Conservation (phyloP, 2,888 invertebrate species). For the Scaptomyza polygonia region DNA sequence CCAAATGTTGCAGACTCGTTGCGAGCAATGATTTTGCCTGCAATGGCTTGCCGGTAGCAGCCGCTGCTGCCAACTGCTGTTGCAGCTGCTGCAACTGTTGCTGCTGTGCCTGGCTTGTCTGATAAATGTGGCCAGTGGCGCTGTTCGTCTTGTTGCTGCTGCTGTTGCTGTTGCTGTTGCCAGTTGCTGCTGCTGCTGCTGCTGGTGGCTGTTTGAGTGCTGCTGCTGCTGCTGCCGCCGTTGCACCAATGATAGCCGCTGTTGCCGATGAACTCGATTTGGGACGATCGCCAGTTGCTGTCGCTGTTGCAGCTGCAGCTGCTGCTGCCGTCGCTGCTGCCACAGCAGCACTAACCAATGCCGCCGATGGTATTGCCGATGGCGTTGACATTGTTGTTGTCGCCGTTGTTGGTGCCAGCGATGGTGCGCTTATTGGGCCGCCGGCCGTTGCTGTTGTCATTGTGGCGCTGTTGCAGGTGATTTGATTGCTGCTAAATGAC, state of each 20-base stretch:
- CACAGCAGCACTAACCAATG: constrained; percentile 60
- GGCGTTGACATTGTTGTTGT: constrained; percentile 47
- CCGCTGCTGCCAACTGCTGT: constrained; percentile 92
- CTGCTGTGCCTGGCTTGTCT: constrained; percentile 66
- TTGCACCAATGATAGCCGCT: constrained; percentile 42
- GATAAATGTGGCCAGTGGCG: constrained; percentile 67
- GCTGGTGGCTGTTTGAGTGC: constrained; percentile 51
- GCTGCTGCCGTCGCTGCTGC: constrained; percentile 62
- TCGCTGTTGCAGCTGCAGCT: constrained; percentile 17
- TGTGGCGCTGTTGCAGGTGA: constrained; percentile 85
- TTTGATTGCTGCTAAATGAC: constrained; percentile 87
- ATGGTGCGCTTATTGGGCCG: constrained; percentile 79
- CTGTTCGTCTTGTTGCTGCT: constrained; percentile 92
- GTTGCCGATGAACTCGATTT: background rate
- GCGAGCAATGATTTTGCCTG: constrained; percentile 98
- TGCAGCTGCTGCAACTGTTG: constrained; percentile 82
- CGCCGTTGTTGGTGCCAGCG: constrained; percentile 60
- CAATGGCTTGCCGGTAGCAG: constrained; percentile 97
- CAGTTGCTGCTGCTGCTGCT: constrained; percentile 44
- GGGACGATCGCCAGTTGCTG: constrained; percentile 42
- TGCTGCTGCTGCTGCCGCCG: constrained; percentile 48
- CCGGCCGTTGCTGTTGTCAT: constrained; percentile 84
- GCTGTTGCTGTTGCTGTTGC: constrained; percentile 88
- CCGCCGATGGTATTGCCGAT: constrained; percentile 48
- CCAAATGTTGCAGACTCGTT: constrained; percentile 97